Percentiles rank a stretch among this genome's conserved stretches.
Evolutionary conservation across 2,797 vertebrate genomes (phyloP).

Genomic region (Manis crassicaudata): DNA sequence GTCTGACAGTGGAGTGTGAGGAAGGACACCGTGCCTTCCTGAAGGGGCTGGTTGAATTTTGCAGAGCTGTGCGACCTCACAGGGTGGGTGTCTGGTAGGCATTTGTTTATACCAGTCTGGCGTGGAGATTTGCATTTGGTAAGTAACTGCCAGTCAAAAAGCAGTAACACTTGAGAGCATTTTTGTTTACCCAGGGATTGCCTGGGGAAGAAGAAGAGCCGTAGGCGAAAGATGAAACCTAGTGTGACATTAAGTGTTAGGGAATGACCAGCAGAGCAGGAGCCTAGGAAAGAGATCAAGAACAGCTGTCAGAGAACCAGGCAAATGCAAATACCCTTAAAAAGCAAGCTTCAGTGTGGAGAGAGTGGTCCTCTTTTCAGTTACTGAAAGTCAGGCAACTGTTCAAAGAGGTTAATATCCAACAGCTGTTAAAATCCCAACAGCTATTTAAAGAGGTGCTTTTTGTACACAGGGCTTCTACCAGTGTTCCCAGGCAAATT

Average conservation of each 20-base stretch:
- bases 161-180: background rate
- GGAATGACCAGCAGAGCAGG: background rate
- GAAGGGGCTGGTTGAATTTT: background rate
- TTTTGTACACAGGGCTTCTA: background rate
- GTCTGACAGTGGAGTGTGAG: no score
- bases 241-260: background rate
- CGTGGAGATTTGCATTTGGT: background rate
- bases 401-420: no score
- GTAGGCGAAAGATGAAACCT: background rate
- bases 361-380: background rate
- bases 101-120: background rate
- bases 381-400: background rate
- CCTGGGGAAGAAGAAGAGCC: background rate
- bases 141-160: background rate
- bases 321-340: background rate
- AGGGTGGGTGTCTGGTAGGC: background rate
- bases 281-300: background rate
- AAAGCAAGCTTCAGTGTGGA: background rate
- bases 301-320: background rate
- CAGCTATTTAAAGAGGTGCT: no score
- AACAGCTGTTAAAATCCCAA: no score
- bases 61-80: fast-evolving
- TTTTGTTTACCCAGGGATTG: background rate
- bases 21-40: background rate
- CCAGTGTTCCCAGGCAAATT: background rate